A percentile compares a stretch with the other conserved stretches of the same genome.
Conservation (phyloP, 2,888 invertebrate species). For the Lithosia quadra region DNA sequence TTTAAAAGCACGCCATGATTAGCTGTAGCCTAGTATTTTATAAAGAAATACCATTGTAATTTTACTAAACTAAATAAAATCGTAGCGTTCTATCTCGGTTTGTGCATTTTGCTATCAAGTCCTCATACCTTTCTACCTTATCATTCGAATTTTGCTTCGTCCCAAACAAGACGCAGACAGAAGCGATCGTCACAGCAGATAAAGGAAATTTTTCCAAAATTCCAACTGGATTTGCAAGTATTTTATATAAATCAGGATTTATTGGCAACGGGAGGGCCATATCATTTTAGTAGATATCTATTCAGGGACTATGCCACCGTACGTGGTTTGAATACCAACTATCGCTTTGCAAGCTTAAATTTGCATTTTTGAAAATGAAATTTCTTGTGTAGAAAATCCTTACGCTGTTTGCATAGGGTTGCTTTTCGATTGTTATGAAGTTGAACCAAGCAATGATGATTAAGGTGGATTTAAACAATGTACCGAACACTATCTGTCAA, state of each 20-base stretch:
- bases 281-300: constrained; percentile 83
- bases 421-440: constrained; percentile 25
- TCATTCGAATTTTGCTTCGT: constrained; percentile 21
- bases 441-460: constrained; percentile 13
- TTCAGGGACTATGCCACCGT: constrained; percentile 78
- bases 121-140: constrained; percentile 21
- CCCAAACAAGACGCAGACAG: constrained; percentile 41
- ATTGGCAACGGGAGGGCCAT: constrained; percentile 81
- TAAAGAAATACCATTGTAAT: no score
- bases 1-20: no score
- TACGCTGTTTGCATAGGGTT: constrained; percentile 34
- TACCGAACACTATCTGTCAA: constrained; percentile 77
- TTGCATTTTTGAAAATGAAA: constrained; percentile 34
- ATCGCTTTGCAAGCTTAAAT: constrained; percentile 42
- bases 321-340: constrained; percentile 76
- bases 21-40: no score
- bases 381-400: constrained; percentile 10
- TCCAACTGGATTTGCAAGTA: constrained; percentile 65
- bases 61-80: neutral
- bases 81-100: neutral
- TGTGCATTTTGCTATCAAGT: constrained; percentile 21
- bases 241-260: constrained; percentile 80
- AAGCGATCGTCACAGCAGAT: constrained; percentile 38
- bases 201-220: constrained; percentile 51
- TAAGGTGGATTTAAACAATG: constrained; percentile 60